phyloP scores from a whole-genome alignment of 2,797 vertebrate species.

The Sebastes matsubarae region DNA sequence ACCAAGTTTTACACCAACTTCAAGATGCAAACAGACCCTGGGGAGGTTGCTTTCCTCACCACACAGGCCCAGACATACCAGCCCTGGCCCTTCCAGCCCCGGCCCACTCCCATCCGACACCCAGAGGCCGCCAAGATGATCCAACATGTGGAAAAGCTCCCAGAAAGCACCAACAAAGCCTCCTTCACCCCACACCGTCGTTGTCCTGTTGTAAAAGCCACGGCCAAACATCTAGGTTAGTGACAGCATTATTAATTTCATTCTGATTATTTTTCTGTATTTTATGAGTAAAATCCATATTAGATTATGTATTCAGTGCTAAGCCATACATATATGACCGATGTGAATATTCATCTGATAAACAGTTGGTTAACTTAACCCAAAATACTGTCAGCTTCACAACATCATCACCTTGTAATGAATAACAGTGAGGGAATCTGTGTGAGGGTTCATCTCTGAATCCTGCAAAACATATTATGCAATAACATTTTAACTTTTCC shows the following conservation, averaged over 20 bases:
- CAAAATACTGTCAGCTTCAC: background rate
- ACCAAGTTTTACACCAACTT: constrained; percentile 37
- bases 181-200: constrained; percentile 20
- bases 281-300: background rate
- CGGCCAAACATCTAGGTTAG: constrained; percentile 42
- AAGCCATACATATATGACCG: background rate
- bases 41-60: constrained; percentile 18
- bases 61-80: constrained; percentile 19
- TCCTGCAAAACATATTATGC: background rate
- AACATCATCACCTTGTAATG: constrained; percentile 15
- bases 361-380: background rate
- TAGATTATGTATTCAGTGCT: background rate
- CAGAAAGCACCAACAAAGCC: constrained; percentile 38
- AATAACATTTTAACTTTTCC: background rate
- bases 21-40: constrained; percentile 43
- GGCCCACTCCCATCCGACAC: background rate
- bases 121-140: background rate
- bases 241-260: background rate
- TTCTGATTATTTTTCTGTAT: background rate
- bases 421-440: constrained; percentile 13
- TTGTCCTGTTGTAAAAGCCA: constrained; percentile 13
- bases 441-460: background rate
- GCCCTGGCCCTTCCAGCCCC: background rate
- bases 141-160: background rate
- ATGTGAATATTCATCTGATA: background rate